These are phyloP conservation scores for Yasuhikotakia modesta DNA, from an alignment of 2,797 vertebrate genomes.

Conservation along the genomic window DNA sequence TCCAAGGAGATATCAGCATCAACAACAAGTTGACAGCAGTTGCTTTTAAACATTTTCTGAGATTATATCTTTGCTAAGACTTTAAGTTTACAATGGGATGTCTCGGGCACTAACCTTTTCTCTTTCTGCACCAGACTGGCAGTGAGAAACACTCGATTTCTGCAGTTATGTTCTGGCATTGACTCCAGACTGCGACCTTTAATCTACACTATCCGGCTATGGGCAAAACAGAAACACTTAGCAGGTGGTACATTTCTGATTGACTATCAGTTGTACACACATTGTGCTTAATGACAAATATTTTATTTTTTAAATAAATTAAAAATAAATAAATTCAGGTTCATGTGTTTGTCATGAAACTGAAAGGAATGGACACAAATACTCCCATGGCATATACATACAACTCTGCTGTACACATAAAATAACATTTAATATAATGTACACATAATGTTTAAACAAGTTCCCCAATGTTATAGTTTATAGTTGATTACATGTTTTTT, in stretches of 20 bases:
- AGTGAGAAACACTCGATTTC: conserved; percentile 87
- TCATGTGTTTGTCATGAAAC: too few relatives aligned
- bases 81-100: neutral
- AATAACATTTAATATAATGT: too few relatives aligned
- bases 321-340: too few relatives aligned
- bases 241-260: conserved; percentile 77
- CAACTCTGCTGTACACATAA: too few relatives aligned
- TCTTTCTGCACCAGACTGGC: conserved; percentile 77
- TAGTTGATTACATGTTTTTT: too few relatives aligned
- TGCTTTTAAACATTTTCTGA: neutral
- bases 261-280: neutral
- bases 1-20: conserved; percentile 87
- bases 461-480: too few relatives aligned
- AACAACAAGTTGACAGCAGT: conserved; percentile 85
- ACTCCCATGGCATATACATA: too few relatives aligned
- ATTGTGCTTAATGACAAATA: neutral
- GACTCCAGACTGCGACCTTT: conserved; percentile 85
- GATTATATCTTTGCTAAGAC: neutral
- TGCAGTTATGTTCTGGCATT: conserved; percentile 83
- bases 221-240: conserved; percentile 87
- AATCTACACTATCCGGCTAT: conserved; percentile 83
- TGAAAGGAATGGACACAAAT: too few relatives aligned
- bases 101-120: neutral
- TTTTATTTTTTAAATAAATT: too few relatives aligned
- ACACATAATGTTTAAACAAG: too few relatives aligned